Evolutionary conservation across 2,888 invertebrate species (phyloP).

Genomic region (Pseudococcus viburni): DNA sequence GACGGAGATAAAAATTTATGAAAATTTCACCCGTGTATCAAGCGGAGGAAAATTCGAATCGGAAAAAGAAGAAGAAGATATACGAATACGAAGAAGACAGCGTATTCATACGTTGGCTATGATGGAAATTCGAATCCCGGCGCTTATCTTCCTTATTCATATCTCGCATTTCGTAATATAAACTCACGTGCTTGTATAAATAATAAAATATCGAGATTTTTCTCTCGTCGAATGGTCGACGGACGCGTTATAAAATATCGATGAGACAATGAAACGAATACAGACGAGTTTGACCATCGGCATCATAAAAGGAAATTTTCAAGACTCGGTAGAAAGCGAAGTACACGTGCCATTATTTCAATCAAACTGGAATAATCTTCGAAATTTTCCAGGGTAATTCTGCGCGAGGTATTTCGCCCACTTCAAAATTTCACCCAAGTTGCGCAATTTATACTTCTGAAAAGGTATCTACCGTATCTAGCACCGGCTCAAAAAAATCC

Average conservation of each 20-base stretch:
- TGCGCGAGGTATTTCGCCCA: no score
- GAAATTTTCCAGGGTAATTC: neutral
- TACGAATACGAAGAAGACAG: neutral
- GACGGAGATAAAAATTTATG: conserved; percentile 8
- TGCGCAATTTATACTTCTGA: neutral
- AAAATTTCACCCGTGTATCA: neutral
- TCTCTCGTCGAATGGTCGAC: conserved; percentile 19
- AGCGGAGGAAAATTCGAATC: neutral
- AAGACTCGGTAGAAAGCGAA: neutral
- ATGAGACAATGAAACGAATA: neutral
- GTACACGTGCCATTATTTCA: neutral
- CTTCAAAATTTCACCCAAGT: no score
- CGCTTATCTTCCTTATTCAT: conserved; percentile 2
- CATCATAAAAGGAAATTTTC: no score
- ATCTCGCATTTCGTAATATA: neutral
- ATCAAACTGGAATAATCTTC: neutral
- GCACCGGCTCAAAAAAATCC: neutral
- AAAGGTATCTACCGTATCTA: neutral
- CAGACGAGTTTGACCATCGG: neutral
- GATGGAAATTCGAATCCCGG: conserved; percentile 14
- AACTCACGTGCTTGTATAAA: neutral
- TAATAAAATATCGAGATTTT: conserved; percentile 25
- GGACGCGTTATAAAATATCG: neutral
- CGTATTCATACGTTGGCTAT: neutral
- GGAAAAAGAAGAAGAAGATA: neutral